Conservation (phyloP, 2,797 vertebrate species). For the Chelonia mydas region DNA sequence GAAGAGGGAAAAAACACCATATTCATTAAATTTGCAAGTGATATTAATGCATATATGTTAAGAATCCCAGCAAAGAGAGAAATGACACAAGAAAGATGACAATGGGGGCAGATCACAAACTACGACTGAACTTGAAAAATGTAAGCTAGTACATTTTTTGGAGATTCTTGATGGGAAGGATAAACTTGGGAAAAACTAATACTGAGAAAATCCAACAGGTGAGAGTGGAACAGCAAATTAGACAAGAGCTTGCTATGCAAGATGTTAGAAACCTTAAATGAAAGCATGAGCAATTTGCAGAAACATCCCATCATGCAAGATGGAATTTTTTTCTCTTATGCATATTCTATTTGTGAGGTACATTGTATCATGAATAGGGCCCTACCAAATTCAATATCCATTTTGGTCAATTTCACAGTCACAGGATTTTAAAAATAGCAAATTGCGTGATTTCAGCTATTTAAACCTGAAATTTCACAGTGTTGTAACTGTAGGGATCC, state of each 20-base stretch:
- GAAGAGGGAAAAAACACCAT: background rate
- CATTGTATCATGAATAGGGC: background rate
- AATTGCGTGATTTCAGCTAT: too few species aligned
- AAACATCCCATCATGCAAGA: background rate
- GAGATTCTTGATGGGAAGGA: background rate
- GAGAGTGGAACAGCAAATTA: background rate
- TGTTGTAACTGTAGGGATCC: too few species aligned
- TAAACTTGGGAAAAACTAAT: background rate
- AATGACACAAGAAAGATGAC: constrained; percentile 3
- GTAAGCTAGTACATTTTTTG: background rate
- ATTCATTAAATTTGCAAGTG: background rate
- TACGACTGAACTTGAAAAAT: background rate
- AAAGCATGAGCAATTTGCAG: background rate
- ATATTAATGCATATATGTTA: background rate
- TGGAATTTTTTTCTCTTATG: rapidly evolving
- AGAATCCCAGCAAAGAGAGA: background rate
- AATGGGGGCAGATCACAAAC: background rate
- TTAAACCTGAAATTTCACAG: too few species aligned
- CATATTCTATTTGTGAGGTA: background rate
- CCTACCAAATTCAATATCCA: too few species aligned
- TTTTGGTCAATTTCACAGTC: too few species aligned
- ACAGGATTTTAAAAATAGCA: too few species aligned
- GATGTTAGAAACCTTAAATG: background rate
- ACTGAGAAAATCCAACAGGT: background rate
- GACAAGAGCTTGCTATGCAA: background rate